These are phyloP conservation scores for Sorex fumeus DNA, from an alignment of 2,113 vertebrate species.

Conservation along the genomic window DNA sequence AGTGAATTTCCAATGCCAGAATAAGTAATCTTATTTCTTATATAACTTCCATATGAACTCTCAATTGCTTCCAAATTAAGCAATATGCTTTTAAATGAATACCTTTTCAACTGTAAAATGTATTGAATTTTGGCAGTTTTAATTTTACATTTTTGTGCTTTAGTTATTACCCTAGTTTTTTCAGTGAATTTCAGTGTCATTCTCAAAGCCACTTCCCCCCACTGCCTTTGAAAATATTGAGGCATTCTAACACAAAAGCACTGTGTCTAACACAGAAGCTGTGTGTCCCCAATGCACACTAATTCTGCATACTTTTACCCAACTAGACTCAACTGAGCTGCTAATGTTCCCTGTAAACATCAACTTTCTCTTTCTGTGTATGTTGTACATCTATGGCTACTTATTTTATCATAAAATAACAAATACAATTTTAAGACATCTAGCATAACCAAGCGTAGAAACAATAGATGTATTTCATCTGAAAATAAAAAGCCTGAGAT, in stretches of 20 bases:
- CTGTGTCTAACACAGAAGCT: slow-evolving; percentile 29
- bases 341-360: background rate
- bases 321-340: background rate
- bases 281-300: background rate
- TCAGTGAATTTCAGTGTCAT: background rate
- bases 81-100: slow-evolving; percentile 50
- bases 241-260: background rate
- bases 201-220: slow-evolving; percentile 31
- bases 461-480: background rate
- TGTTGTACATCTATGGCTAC: background rate
- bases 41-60: slow-evolving; percentile 56
- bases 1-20: slow-evolving; percentile 33
- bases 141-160: slow-evolving; percentile 62
- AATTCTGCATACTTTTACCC: background rate
- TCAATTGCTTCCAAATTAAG: slow-evolving; percentile 56
- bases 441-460: background rate
- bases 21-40: slow-evolving; percentile 53
- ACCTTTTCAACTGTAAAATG: slow-evolving; percentile 52
- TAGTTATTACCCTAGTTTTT: slow-evolving; percentile 34
- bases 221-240: slow-evolving; percentile 47
- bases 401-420: background rate
- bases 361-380: background rate
- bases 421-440: background rate
- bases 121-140: slow-evolving; percentile 61
- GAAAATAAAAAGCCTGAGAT: background rate